phyloP scores from a whole-genome alignment of 2,797 vertebrate genomes.

The Picus viridis region DNA sequence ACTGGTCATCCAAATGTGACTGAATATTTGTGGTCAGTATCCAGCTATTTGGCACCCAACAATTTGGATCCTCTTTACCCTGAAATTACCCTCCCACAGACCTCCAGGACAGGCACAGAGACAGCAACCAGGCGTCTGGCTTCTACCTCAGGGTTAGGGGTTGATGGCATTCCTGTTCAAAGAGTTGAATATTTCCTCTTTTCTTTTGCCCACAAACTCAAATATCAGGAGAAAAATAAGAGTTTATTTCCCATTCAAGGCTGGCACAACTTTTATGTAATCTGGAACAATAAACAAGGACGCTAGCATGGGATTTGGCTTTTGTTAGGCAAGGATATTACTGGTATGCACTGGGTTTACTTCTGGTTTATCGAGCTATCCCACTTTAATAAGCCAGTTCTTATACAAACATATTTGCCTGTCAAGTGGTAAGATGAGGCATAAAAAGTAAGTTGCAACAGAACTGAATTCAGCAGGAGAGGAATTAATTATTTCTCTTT shows the following conservation, averaged over 20 bases:
- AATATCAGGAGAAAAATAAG: slow-evolving; percentile 38
- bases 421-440: slow-evolving; percentile 51
- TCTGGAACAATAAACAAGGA: slow-evolving; percentile 57
- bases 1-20: neutral
- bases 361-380: slow-evolving; percentile 52
- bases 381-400: slow-evolving; percentile 56
- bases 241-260: slow-evolving; percentile 49
- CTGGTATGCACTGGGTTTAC: slow-evolving; percentile 38
- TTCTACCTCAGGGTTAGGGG: neutral
- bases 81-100: slow-evolving; percentile 24
- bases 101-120: neutral
- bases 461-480: slow-evolving; percentile 10
- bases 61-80: neutral
- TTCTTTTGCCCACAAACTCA: neutral
- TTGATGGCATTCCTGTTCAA: slow-evolving; percentile 5
- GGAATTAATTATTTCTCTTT: slow-evolving; percentile 43
- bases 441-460: slow-evolving; percentile 54
- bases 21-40: slow-evolving; percentile 5
- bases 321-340: slow-evolving; percentile 58
- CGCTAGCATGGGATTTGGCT: slow-evolving; percentile 55
- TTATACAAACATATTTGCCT: slow-evolving; percentile 58
- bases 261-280: slow-evolving; percentile 46
- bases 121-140: neutral
- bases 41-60: neutral
- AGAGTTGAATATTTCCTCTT: slow-evolving; percentile 18